Conservation (phyloP, 1,140 invertebrate genomes). For the Trichoplusia ni region DNA sequence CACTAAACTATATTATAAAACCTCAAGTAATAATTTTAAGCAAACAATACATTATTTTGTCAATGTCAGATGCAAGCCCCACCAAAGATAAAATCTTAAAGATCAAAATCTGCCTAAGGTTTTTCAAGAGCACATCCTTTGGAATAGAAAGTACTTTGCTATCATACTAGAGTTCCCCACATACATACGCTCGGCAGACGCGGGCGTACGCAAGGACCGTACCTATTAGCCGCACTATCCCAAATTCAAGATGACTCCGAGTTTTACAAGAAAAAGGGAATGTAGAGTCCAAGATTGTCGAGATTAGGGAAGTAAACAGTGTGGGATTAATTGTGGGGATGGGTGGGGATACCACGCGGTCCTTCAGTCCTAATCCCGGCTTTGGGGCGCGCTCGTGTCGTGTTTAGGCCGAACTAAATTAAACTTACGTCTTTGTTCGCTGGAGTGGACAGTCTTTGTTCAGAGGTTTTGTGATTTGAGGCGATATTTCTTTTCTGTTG, state of each 20-base stretch:
- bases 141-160: no score
- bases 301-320: constrained; percentile 19
- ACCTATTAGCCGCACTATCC: background rate
- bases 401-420: constrained; percentile 17
- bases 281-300: background rate
- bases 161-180: no score
- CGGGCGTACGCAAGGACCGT: background rate
- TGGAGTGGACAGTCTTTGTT: background rate
- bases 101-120: no score
- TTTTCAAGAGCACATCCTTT: no score
- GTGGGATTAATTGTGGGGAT: constrained; percentile 11
- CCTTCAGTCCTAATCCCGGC: background rate
- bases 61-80: no score
- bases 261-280: background rate
- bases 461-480: background rate
- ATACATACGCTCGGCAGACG: background rate
- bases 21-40: no score
- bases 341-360: background rate
- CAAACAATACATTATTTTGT: no score
- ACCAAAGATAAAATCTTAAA: no score
- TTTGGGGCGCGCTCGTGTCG: background rate
- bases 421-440: constrained; percentile 9
- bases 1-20: no score
- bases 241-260: background rate
- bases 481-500: no score